phyloP scores from a whole-genome alignment of 2,888 invertebrate genomes.

The Phragmatobia fuliginosa region DNA sequence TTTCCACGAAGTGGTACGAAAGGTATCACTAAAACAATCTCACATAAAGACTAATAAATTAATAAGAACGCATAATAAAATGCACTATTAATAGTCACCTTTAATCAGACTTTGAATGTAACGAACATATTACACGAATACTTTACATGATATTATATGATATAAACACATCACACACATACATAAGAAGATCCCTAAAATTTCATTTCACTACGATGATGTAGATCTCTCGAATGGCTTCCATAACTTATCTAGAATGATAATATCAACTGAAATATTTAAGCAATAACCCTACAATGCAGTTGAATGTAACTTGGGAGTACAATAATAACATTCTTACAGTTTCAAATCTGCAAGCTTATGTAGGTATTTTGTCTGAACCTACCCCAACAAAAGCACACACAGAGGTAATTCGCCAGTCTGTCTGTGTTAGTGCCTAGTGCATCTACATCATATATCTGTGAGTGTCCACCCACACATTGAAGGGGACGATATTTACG shows the following conservation, averaged over 20 bases:
- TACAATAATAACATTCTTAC: constrained; percentile 33
- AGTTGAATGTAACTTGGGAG: constrained; percentile 18
- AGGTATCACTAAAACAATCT: neutral
- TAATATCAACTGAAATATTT: constrained; percentile 7
- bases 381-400: constrained; percentile 70
- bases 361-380: constrained; percentile 43
- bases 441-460: constrained; percentile 30
- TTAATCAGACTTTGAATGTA: too few species aligned
- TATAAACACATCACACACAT: neutral
- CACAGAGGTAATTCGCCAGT: constrained; percentile 60
- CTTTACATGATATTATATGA: neutral
- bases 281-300: constrained; percentile 14
- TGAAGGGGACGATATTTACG: constrained; percentile 56
- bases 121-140: neutral
- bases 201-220: constrained; percentile 8
- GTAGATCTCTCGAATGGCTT: neutral
- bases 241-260: constrained; percentile 9
- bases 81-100: too few species aligned
- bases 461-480: constrained; percentile 50
- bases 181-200: neutral
- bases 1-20: neutral
- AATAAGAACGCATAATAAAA: neutral
- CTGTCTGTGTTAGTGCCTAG: constrained; percentile 52
- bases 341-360: constrained; percentile 32
- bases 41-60: neutral